Percentiles rank a stretch among this genome's conserved stretches.
Evolutionary conservation across 2,888 invertebrate species (phyloP).

Genomic region (Cactoblastis cactorum): DNA sequence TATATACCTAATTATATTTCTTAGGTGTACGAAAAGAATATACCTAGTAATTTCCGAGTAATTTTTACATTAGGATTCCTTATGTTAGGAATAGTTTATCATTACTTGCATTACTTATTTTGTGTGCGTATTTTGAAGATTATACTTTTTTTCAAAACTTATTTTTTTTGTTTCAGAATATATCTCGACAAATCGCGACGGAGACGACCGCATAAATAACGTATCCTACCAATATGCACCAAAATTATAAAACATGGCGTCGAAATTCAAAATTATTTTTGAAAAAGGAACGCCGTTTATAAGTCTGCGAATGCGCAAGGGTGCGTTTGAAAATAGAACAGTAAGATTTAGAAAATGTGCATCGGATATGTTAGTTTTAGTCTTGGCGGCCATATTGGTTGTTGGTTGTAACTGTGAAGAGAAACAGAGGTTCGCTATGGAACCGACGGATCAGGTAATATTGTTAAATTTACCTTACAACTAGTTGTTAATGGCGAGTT

Average conservation of each 20-base stretch:
- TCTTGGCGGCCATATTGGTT: slow-evolving; percentile 45
- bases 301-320: slow-evolving; percentile 49
- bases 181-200: slow-evolving; percentile 31
- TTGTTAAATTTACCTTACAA: slow-evolving; percentile 9
- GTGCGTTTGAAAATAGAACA: slow-evolving; percentile 59
- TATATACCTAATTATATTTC: too few species aligned
- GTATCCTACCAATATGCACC: slow-evolving; percentile 57
- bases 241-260: slow-evolving; percentile 59
- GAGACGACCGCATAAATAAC: slow-evolving; percentile 34
- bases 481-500: too few species aligned
- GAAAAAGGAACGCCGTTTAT: slow-evolving; percentile 48
- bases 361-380: slow-evolving; percentile 55
- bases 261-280: slow-evolving; percentile 44
- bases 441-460: slow-evolving; percentile 88
- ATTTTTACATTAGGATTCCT: too few species aligned
- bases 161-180: slow-evolving; percentile 46
- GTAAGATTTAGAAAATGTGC: slow-evolving; percentile 38
- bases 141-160: background rate
- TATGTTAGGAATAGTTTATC: too few species aligned
- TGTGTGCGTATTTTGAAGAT: too few species aligned
- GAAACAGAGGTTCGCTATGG: slow-evolving; percentile 93
- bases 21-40: too few species aligned
- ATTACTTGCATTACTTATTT: too few species aligned
- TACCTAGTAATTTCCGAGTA: too few species aligned
- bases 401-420: slow-evolving; percentile 61